Conservation (phyloP, 1,140 invertebrate genomes). For the Cyrtorhinus lividipennis region DNA sequence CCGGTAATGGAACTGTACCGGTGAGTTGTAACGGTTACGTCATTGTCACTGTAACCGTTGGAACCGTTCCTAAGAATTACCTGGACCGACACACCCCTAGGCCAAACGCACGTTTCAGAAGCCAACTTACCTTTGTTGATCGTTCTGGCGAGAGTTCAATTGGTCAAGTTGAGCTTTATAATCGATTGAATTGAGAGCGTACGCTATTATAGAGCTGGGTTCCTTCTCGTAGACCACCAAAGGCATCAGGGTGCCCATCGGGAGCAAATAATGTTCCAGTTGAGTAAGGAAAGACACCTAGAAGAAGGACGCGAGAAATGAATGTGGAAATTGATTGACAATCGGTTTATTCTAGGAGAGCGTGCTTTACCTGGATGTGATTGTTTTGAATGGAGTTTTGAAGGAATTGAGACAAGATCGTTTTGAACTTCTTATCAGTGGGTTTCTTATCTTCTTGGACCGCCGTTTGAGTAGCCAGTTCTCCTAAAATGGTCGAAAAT, state of each 20-base stretch:
- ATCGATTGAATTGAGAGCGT: constrained; percentile 55
- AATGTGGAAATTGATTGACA: no score
- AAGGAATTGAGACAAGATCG: constrained; percentile 49
- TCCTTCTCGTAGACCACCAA: constrained; percentile 71
- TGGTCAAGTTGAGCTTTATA: constrained; percentile 49
- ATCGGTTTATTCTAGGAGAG: no score
- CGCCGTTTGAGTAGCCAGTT: not conserved
- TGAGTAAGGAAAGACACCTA: no score
- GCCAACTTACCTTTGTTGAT: not conserved
- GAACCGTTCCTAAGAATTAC: no score
- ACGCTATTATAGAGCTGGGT: constrained; percentile 79
- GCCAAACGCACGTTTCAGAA: no score
- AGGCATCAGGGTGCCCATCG: constrained; percentile 42
- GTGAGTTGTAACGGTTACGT: no score
- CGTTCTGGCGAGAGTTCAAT: constrained; percentile 13
- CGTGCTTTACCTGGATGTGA: constrained; percentile 38
- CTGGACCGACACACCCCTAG: no score
- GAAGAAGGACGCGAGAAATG: no score
- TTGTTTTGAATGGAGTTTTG: constrained; percentile 35
- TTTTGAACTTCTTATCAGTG: constrained; percentile 50
- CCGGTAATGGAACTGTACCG: no score
- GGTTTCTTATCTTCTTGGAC: not conserved
- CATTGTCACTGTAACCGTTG: no score
- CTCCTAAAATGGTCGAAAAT: no score
- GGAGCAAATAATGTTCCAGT: constrained; percentile 49